A percentile compares a stretch with the other conserved stretches of the same genome.
phyloP scores from a whole-genome alignment of 2,113 vertebrate species.

The Chinchilla lanigera region DNA sequence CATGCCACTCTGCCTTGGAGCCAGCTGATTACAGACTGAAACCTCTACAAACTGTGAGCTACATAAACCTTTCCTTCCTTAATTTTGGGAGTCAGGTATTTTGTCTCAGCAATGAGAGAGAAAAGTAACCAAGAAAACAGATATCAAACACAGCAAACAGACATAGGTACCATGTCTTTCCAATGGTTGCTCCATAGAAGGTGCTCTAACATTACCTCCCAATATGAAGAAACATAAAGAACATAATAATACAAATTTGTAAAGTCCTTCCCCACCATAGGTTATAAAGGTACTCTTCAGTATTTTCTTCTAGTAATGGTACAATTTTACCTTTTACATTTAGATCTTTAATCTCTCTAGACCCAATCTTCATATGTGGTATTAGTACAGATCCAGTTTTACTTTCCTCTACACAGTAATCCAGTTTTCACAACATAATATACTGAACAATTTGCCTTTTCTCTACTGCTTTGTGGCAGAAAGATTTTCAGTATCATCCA shows the following conservation, averaged over 20 bases:
- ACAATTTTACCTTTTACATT: background rate
- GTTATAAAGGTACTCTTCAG: background rate
- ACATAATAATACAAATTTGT: background rate
- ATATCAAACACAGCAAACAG: background rate
- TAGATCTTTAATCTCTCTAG: background rate
- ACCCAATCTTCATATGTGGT: background rate
- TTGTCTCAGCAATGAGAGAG: too few relatives aligned
- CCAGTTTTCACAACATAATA: constrained; percentile 17
- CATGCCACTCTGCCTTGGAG: too few relatives aligned
- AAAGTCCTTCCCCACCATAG: background rate
- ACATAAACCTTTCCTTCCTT: too few relatives aligned
- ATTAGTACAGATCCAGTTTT: constrained; percentile 18
- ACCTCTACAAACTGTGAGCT: too few relatives aligned
- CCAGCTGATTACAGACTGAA: too few relatives aligned
- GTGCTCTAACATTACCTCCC: background rate
- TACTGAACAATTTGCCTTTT: background rate
- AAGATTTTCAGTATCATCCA: background rate
- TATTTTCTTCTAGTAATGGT: background rate
- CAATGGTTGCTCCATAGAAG: background rate
- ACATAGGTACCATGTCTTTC: background rate
- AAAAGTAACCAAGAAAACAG: background rate
- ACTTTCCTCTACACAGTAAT: background rate
- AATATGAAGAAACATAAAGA: background rate
- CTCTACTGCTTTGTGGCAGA: background rate
- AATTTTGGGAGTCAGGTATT: too few relatives aligned